Conservation (phyloP, 2,888 invertebrate genomes). For the Ptychoptera albimana region DNA sequence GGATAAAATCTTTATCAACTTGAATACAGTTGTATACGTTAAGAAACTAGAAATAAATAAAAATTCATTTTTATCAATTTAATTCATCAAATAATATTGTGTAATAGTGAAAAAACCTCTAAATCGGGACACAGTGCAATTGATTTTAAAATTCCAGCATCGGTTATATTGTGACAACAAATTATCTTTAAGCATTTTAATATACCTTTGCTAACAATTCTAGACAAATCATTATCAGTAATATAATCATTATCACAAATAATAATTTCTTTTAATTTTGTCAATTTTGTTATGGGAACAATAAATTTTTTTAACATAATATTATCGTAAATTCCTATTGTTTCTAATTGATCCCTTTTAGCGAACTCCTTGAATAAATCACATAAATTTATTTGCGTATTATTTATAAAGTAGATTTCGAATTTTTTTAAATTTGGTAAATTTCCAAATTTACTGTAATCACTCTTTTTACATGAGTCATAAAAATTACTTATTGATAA, state of each 20-base stretch:
- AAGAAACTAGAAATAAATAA: too few species aligned
- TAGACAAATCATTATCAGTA: not conserved
- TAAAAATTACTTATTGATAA: not conserved
- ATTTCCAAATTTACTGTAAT: not conserved
- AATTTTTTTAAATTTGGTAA: not conserved
- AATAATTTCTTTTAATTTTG: not conserved
- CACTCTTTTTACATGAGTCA: not conserved
- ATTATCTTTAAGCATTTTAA: not conserved
- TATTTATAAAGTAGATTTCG: too few species aligned
- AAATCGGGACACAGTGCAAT: not conserved
- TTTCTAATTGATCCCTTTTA: not conserved
- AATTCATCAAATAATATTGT: too few species aligned
- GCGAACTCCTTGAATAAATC: not conserved
- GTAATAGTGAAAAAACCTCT: too few species aligned
- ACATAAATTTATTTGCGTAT: too few species aligned
- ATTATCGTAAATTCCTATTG: not conserved
- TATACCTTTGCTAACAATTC: not conserved
- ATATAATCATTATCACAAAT: not conserved
- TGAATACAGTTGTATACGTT: too few species aligned
- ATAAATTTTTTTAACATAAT: not conserved
- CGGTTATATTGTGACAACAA: not conserved
- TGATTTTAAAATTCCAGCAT: not conserved
- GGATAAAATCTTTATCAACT: too few species aligned
- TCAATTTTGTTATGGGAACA: not conserved
- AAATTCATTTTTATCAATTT: too few species aligned